A percentile compares a stretch with the other conserved stretches of the same genome.
Conservation (phyloP, 2,888 invertebrate species). For the Venustoraphidia nigricollis region DNA sequence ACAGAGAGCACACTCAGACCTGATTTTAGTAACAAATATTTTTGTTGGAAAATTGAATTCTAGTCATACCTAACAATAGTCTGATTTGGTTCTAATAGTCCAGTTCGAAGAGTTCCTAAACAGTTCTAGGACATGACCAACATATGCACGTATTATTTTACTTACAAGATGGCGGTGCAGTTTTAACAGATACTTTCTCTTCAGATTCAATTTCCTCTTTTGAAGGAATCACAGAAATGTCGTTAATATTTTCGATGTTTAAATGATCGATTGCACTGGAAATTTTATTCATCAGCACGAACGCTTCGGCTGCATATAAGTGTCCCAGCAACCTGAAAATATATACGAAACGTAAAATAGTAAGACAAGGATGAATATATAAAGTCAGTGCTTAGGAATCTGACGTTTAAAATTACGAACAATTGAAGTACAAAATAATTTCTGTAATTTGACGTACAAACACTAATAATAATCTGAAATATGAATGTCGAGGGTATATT, state of each 20-base stretch:
- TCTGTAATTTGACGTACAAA: too few relatives aligned
- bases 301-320: constrained; percentile 79
- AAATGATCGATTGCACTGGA: constrained; percentile 72
- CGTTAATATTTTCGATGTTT: constrained; percentile 55
- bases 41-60: too few relatives aligned
- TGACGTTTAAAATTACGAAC: too few relatives aligned
- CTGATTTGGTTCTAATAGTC: background rate
- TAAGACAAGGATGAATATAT: too few relatives aligned
- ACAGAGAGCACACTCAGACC: too few relatives aligned
- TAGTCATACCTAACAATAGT: constrained; percentile 1
- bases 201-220: constrained; percentile 31
- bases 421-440: too few relatives aligned
- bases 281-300: constrained; percentile 67
- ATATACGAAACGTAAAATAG: constrained; percentile 4
- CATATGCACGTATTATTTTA: background rate
- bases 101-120: background rate
- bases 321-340: constrained; percentile 58
- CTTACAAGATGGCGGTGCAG: constrained; percentile 24
- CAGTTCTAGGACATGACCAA: too few relatives aligned
- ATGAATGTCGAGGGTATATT: too few relatives aligned
- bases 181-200: constrained; percentile 21
- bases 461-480: too few relatives aligned
- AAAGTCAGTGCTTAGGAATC: too few relatives aligned
- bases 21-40: too few relatives aligned
- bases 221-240: constrained; percentile 30